Base-by-base conservation (phyloP, 2,888 invertebrate species). In the Artemia sinica region DNA sequence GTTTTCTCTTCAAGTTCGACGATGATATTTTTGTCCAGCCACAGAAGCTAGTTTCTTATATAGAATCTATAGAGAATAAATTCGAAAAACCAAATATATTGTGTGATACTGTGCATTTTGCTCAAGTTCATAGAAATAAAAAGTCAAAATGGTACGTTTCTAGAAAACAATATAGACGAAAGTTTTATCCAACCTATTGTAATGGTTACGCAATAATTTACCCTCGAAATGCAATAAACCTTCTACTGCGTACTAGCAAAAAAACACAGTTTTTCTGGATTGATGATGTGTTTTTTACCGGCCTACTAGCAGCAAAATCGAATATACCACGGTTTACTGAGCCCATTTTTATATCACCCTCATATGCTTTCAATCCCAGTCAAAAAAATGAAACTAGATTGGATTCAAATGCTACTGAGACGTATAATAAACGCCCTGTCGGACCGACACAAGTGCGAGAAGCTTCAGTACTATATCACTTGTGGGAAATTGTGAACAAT, bases 281-380 rank as follows among this genome's bases (percentile, higher is more conserved):
- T 18, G 63, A 58, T 58, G 63, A 58, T 58, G 63, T 58, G 28
- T 58, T 58, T 28, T 58, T 58, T 11, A 58, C 63, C 28, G 63
- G 63, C n/a, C n/a, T 58, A 9, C n/a, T 58, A 18, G 63, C 63
- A 10, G 63, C 8, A 11, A 28, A n/a, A 11, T n/a, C 28, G 9
- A 28, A 28, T n/a, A 28, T 58, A 58, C 63, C 63, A 8, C 11
- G 63, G 1, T 18, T 58, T 58, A 28, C 14, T 10, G 63, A 8
- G 14, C n/a, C n/a, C 14, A 58, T 58, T 58, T 58, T 58, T 9
- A 8, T 58, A 28, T 8, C 63, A 28, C 63, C 63, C n/a, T 41
- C 41, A 41, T 6, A 41, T 41, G 41, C 41, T 41, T 41, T 41
- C 41, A 41, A 41, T 41, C 41, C 6, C 41, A 41, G 5, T 41